A percentile compares a stretch with the other conserved stretches of the same genome.
These are phyloP conservation scores for Melanotaenia pygmaea DNA, from an alignment of 2,797 vertebrate genomes.

Conservation along the genomic window DNA sequence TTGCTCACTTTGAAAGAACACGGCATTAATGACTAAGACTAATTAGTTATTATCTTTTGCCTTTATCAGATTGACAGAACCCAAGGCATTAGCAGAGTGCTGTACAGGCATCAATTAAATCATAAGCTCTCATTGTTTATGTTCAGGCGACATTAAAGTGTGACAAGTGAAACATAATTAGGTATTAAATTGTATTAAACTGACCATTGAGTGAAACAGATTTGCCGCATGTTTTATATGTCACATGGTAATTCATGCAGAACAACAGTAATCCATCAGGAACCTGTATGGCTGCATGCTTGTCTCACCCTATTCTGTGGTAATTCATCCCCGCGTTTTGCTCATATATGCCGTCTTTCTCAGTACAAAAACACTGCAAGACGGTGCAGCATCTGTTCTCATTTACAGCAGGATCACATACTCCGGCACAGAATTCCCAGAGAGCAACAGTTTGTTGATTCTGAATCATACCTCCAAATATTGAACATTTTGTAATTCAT, in stretches of 20 bases:
- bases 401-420: conserved; percentile 42
- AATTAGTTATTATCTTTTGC: conserved; percentile 68
- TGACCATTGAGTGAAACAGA: conserved; percentile 73
- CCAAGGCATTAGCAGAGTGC: conserved; percentile 38
- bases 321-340: conserved; percentile 32
- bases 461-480: conserved; percentile 58
- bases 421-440: conserved; percentile 18
- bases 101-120: conserved; percentile 68
- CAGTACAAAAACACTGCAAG: background rate
- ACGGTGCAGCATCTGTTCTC: conserved; percentile 21
- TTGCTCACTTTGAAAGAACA: conserved; percentile 19
- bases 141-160: conserved; percentile 62
- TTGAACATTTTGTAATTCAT: conserved; percentile 45
- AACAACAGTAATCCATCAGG: conserved; percentile 74
- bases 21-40: conserved; percentile 56
- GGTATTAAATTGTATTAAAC: conserved; percentile 78
- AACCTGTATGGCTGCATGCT: conserved; percentile 35
- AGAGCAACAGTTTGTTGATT: conserved; percentile 42
- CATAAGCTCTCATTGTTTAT: conserved; percentile 60
- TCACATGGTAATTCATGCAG: conserved; percentile 72
- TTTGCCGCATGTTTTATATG: conserved; percentile 71
- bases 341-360: background rate
- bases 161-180: conserved; percentile 80
- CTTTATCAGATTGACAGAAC: conserved; percentile 63
- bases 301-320: conserved; percentile 41